phyloP scores from a whole-genome alignment of 2,113 vertebrate genomes.

The Sphyrna mokarran region DNA sequence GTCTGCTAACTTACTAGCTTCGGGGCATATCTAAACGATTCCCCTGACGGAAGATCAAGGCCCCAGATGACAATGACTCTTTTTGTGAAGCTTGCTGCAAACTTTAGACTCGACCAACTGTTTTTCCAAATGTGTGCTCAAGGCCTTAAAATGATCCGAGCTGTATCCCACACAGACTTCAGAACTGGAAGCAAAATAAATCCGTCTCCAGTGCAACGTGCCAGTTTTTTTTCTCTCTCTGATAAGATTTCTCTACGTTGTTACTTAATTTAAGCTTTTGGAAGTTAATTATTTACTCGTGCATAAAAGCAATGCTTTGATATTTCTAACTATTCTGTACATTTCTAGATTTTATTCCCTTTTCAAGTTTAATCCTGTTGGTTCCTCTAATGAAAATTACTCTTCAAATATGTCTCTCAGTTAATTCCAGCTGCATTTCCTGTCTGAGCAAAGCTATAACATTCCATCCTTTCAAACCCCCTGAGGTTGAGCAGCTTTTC shows the following conservation, averaged over 20 bases:
- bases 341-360: not conserved
- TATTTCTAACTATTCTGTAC: not conserved
- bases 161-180: not conserved
- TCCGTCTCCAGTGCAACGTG: not conserved
- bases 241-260: not conserved
- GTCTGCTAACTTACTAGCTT: not conserved
- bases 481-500: not conserved
- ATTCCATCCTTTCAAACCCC: not conserved
- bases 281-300: not conserved
- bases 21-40: not conserved
- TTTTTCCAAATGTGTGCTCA: conserved; percentile 1
- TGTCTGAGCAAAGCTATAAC: conserved; percentile 21
- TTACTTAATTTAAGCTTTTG: not conserved
- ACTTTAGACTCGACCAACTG: not conserved
- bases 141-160: not conserved
- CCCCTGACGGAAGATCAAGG: not conserved
- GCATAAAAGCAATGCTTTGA: conserved; percentile 29
- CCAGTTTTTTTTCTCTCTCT: not conserved
- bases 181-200: not conserved
- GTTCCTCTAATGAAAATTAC: conserved; percentile 10
- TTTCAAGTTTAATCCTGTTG: conserved; percentile 18
- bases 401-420: conserved; percentile 26
- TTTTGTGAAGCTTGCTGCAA: not conserved
- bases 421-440: conserved; percentile 29
- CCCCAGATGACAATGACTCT: not conserved